Base-by-base conservation (phyloP, 2,888 invertebrate genomes). In the Chorisops tibialis region DNA sequence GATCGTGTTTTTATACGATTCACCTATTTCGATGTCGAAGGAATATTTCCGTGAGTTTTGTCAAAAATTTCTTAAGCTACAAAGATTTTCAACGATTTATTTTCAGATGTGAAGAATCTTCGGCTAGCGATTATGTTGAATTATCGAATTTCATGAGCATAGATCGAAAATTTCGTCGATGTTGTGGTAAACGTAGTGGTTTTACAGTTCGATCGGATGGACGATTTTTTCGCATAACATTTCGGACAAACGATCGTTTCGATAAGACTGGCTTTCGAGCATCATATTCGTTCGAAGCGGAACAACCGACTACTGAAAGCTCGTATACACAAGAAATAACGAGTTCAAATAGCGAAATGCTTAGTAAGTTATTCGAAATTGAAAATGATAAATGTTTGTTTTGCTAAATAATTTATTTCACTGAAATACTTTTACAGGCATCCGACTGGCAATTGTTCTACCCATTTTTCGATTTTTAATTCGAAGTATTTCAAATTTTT, bases 201-300 rank as follows among this genome's bases (percentile, higher is more conserved):
- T 90, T 92, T 74, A 86, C 88, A 72, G 85, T 93, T 41, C 87
- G 88, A 70, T 96, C 96, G 4, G 95, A 96, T 73, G 85, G 90
- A 63, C 88, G 90, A 73, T 97, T 95, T 81, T 97, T 97, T 80
- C 86, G 95, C 70, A 92, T 98, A 54, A 93, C 94, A 4, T 96
- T 98, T 80, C 85, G 89, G 73, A 94, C 96, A 4, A 97, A 98
- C 77, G 92, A 93, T 75, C 84, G 94, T 67, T 87, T 94, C 69
- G 96, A 98, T 74, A 94, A 90, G 45, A 92, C 91, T 24, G 97
- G 97, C 48, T 98, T 98, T 79, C 90, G 91, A 73, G 96, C 95
- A 9, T 86, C 88, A 67, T 97, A 93, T 79, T 88, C 90, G 73
- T 96, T 96, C 78, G 85, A 87, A 71, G 82, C 84, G 61, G 88